Percentiles rank a stretch among this genome's conserved stretches.
Evolutionary conservation across 2,113 vertebrate species (phyloP).

Genomic region (Trachemys scripta): DNA sequence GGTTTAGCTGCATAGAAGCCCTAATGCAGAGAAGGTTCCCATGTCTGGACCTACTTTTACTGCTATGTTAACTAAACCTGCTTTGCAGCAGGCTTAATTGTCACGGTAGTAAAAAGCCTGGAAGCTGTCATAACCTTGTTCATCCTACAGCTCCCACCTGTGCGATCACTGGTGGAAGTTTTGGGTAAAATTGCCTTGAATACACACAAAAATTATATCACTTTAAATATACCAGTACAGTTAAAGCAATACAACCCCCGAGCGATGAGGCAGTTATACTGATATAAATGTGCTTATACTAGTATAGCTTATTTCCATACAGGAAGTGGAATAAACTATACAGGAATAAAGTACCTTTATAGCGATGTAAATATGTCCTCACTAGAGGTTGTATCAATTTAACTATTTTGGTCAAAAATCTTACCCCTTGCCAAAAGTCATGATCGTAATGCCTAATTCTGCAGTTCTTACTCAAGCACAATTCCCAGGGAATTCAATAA

Average conservation of each 20-base stretch:
- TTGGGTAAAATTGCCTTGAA: background rate
- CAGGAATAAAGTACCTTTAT: no score
- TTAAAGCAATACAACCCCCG: rapidly evolving
- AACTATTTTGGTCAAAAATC: no score
- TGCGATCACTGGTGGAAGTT: background rate
- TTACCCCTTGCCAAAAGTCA: background rate
- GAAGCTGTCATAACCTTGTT: background rate
- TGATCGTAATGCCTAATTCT: background rate
- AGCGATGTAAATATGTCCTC: no score
- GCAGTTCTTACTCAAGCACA: background rate
- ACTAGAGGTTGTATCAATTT: no score
- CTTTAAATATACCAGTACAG: rapidly evolving
- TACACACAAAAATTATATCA: background rate
- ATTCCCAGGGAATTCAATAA: background rate
- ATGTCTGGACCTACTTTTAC: slow-evolving; percentile 1
- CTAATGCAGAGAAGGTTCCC: slow-evolving; percentile 45
- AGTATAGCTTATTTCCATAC: background rate
- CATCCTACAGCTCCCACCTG: background rate
- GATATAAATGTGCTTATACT: background rate
- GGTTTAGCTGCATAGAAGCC: slow-evolving; percentile 12
- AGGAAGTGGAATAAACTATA: no score
- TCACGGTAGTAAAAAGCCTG: rapidly evolving
- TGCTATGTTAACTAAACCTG: background rate
- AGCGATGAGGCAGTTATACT: no score
- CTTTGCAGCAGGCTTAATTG: slow-evolving; percentile 17